A percentile compares a stretch with the other conserved stretches of the same genome.
Conservation (phyloP, 2,113 vertebrate genomes). For the Phalacrocorax pelagicus region DNA sequence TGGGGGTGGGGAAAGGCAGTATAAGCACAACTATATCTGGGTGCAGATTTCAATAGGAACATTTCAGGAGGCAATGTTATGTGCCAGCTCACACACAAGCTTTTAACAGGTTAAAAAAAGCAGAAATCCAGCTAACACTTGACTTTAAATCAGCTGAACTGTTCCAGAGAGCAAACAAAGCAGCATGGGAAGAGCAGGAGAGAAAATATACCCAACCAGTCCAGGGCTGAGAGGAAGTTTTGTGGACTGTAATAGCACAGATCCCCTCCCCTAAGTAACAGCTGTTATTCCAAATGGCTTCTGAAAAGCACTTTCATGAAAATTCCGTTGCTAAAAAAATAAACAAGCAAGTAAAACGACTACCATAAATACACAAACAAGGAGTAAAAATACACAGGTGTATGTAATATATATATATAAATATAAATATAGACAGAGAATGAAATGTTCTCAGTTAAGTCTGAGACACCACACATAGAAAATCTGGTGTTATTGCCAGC, state of each 20-base stretch:
- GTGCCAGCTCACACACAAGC: neutral
- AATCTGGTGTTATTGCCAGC: neutral
- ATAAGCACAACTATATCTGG: neutral
- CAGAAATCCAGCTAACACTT: neutral
- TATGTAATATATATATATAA: neutral
- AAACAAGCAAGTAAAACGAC: neutral
- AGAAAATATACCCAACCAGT: neutral
- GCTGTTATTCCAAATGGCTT: neutral
- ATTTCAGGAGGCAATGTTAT: neutral
- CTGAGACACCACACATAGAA: neutral
- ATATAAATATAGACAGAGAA: neutral
- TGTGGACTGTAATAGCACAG: neutral
- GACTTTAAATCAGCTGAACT: neutral
- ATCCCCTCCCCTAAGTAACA: neutral
- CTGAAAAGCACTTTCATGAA: conserved; percentile 5
- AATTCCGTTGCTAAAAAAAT: conserved; percentile 30
- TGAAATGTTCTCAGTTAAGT: neutral
- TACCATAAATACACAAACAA: conserved; percentile 10
- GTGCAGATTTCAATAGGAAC: neutral
- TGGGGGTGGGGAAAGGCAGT: too few species aligned
- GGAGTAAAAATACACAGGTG: neutral
- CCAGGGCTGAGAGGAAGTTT: neutral
- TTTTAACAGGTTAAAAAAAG: neutral
- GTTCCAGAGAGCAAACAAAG: neutral
- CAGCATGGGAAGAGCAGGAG: neutral